Evolutionary conservation across 2,888 invertebrate species (phyloP), one percentile per base, ranked within the genome.

Genomic region (Branchipolynoe longqiensis): DNA sequence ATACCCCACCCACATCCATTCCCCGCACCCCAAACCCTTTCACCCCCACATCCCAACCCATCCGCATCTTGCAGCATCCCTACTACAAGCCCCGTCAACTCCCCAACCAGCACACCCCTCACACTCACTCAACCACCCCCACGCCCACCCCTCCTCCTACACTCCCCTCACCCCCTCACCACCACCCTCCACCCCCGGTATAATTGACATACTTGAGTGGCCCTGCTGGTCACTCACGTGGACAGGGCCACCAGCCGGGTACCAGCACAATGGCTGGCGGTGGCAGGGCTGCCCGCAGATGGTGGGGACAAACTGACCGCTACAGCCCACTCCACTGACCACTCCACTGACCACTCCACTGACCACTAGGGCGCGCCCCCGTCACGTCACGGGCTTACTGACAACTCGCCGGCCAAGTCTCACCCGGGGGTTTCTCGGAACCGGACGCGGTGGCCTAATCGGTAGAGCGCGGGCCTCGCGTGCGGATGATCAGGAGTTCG

Each of bases 181-280:
- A 6, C 28, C 12, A 12, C 62, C 28, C 62, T n/a, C 31, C 6
- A 8, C 36, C 36, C 33, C 36, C 36, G 12, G 33, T 69, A 69
- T 69, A 69, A 69, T 69, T 69, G 69, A 69, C 69, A 69, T 69
- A 69, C 69, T 69, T 69, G 69, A 69, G 69, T 69, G 69, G 69
- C 69, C 69, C 36, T 38, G 36, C 31, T 69, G 69, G 69, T 69
- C 69, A 69, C 69, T 69, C 69, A 69, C n/a, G 69, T 69, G 69
- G n/a, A 38, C 69, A 69, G 36, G 36, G 36, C 38, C 33, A n/a
- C 33, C 33, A 36, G 33, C 12, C 69, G 6, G 14, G n/a, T 4
- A 18, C 12, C 69, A 28, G 6, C n/a, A 69, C 69, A 69, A 69
- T 33, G 33, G 38, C 69, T 12, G 69, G 69, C 36, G 36, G 38